phyloP scores from a whole-genome alignment of 1,140 invertebrate species.

The Ylistrum balloti region DNA sequence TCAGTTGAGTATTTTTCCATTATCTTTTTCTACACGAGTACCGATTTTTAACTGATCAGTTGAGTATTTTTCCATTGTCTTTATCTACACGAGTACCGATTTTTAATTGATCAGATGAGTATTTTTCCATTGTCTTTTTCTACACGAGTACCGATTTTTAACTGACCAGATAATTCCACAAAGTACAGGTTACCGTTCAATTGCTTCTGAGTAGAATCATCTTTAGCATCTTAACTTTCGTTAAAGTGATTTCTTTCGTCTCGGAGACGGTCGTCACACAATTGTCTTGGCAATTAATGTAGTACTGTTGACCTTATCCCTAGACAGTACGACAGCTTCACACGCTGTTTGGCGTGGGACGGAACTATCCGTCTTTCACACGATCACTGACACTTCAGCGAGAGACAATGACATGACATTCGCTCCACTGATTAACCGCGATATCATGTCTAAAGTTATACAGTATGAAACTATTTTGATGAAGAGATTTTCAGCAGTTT shows the following conservation, averaged over 20 bases:
- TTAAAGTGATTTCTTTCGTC: not conserved
- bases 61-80: too few relatives aligned
- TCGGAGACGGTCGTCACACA: not conserved
- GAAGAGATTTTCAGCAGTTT: too few relatives aligned
- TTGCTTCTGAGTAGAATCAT: not conserved
- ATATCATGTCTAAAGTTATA: not conserved
- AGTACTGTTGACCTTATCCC: not conserved
- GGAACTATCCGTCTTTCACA: constrained; percentile 32
- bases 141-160: too few relatives aligned
- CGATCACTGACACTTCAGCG: not conserved
- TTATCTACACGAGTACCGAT: too few relatives aligned
- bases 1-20: too few relatives aligned
- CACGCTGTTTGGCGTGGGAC: not conserved
- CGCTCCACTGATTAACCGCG: not conserved
- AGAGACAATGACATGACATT: not conserved
- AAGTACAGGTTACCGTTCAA: not conserved
- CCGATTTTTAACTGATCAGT: too few relatives aligned
- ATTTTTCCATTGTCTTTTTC: too few relatives aligned
- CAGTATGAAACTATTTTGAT: too few relatives aligned
- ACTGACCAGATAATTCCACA: too few relatives aligned
- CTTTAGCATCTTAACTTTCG: not conserved
- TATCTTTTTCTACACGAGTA: too few relatives aligned
- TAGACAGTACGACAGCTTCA: not conserved
- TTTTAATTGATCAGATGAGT: too few relatives aligned
- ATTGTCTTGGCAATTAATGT: not conserved